Base-by-base conservation (phyloP, 2,113 vertebrate species). In the Eolophus roseicapilla region DNA sequence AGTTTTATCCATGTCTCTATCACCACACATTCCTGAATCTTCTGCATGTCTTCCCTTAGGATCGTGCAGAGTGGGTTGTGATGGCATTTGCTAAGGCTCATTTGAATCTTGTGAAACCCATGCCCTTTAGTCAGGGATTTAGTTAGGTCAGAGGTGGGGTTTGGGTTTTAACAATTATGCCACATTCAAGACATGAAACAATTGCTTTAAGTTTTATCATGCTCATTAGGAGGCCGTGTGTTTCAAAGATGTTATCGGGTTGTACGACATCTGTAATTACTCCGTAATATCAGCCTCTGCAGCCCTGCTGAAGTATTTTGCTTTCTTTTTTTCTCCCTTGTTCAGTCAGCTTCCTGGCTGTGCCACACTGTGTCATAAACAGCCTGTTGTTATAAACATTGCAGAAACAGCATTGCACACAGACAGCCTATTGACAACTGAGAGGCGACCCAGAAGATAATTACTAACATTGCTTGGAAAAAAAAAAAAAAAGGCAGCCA, bases 341-440 rank as follows among this genome's bases (percentile, higher is more conserved):
- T 55, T 63, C 81, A 27, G 19, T 37, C 47, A 59, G 70, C 53
- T 90, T 94, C 55, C 78, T 77, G 82, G 76, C 86, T 88, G 31
- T 92, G 69, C 81, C 80, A 79, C 65, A 60, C 29, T 76, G 52
- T 86, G 83, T 82, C 83, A 88, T 79, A 88, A 95, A 92, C 93
- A 96, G 81, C 79, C 88, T 82, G 78, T 95, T 95, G 91, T 90
- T 93, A 86, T 55, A 92, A 95, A 95, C 80, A 85, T 44, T 47
- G 70, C 74, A 55, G 80, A 69, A 89, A 37, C 57, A 71, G 55
- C 11, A 5, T 41, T 53, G 78, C 78, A 35, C 46, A 91, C 88
- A 96, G 86, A 86, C 74, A 53, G 90, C 57, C 86, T 29, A 95
- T 76, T 95, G 92, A 96, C 90, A 94, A 31, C 63, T 17, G 71